Evolutionary conservation across 1,140 invertebrate species (phyloP).

Genomic region (Microplitis mediator): DNA sequence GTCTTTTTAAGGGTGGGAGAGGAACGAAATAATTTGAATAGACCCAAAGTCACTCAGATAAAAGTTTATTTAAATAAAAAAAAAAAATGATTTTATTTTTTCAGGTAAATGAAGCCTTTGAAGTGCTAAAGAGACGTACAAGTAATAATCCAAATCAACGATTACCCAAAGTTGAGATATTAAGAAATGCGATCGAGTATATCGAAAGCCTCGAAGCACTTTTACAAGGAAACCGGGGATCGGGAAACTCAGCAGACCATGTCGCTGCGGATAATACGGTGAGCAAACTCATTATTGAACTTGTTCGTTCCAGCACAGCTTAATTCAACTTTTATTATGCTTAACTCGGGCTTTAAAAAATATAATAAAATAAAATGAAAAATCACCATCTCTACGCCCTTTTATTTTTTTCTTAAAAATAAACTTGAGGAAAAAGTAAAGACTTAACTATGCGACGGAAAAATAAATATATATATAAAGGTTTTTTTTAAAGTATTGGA

Average conservation of each 20-base stretch:
- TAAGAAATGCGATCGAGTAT: slow-evolving; percentile 96
- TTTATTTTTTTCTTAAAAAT: not conserved
- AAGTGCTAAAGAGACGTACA: slow-evolving; percentile 88
- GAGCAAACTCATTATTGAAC: slow-evolving; percentile 29
- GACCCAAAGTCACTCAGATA: not conserved
- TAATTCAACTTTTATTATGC: slow-evolving; percentile 7
- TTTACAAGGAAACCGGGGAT: slow-evolving; percentile 65
- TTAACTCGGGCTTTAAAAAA: not conserved
- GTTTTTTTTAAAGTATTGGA: not conserved
- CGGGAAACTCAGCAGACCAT: slow-evolving; percentile 45
- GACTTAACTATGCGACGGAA: too few relatives aligned
- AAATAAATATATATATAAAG: not conserved
- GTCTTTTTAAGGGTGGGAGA: not conserved
- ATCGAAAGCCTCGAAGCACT: slow-evolving; percentile 93
- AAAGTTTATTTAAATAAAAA: not conserved
- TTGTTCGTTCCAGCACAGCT: not conserved
- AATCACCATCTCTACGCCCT: not conserved
- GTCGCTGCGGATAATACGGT: slow-evolving; percentile 50
- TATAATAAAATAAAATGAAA: not conserved
- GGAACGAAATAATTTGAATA: not conserved
- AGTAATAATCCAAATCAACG: slow-evolving; percentile 94
- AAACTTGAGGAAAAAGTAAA: not conserved
- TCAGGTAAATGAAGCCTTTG: slow-evolving; percentile 97
- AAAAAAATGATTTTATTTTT: slow-evolving; percentile 25
- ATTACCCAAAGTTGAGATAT: slow-evolving; percentile 95